phyloP scores from a whole-genome alignment of 2,797 vertebrate genomes.

The Schizopygopsis malacanthus region DNA sequence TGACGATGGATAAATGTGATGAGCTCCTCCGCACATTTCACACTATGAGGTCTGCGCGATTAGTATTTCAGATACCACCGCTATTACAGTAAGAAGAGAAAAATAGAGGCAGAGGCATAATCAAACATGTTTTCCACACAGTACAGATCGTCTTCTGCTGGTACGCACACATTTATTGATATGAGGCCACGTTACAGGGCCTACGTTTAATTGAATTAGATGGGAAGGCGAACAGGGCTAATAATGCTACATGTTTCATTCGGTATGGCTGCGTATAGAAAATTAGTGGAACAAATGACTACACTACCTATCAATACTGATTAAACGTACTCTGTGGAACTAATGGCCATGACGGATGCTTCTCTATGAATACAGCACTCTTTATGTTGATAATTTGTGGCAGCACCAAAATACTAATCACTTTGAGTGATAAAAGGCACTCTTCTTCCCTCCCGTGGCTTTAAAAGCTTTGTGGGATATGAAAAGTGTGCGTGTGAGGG shows the following conservation, averaged over 20 bases:
- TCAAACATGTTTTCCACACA: neutral
- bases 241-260: constrained; percentile 38
- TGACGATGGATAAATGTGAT: constrained; percentile 58
- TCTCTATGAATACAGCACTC: constrained; percentile 66
- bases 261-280: constrained; percentile 33
- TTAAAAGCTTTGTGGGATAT: constrained; percentile 34
- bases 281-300: constrained; percentile 66
- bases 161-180: constrained; percentile 5
- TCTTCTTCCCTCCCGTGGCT: constrained; percentile 14
- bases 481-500: constrained; percentile 25
- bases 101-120: constrained; percentile 13
- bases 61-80: neutral
- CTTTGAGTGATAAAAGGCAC: constrained; percentile 33
- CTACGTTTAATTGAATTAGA: constrained; percentile 50
- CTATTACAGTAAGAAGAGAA: constrained; percentile 6
- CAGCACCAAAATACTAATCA: constrained; percentile 53
- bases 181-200: neutral
- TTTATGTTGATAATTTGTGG: constrained; percentile 61
- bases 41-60: constrained; percentile 56
- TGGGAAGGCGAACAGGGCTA: constrained; percentile 9
- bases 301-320: constrained; percentile 66
- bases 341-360: constrained; percentile 72
- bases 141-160: neutral
- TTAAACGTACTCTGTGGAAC: constrained; percentile 66
- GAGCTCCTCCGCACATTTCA: constrained; percentile 63